phyloP scores from a whole-genome alignment of 2,888 invertebrate species.

The Synanthedon vespiformis region DNA sequence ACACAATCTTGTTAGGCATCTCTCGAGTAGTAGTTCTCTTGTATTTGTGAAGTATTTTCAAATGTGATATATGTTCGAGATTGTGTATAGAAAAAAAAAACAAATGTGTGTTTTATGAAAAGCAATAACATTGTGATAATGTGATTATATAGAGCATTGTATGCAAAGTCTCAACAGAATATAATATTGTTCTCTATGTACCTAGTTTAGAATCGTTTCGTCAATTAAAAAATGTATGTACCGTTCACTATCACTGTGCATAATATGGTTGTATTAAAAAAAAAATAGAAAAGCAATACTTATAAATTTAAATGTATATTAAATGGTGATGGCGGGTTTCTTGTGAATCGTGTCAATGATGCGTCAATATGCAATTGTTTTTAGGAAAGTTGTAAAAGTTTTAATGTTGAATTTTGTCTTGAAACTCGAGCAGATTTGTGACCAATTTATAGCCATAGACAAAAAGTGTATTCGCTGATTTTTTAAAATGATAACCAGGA shows the following conservation, averaged over 20 bases:
- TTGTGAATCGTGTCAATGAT: too few species aligned
- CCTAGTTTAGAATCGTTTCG: constrained; percentile 45
- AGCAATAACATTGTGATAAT: constrained; percentile 67
- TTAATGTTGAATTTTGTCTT: too few species aligned
- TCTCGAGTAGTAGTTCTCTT: constrained; percentile 29
- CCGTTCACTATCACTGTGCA: not conserved
- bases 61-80: constrained; percentile 61
- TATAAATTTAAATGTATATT: too few species aligned
- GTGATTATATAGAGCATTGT: constrained; percentile 35
- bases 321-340: too few species aligned
- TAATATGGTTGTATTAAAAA: not conserved
- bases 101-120: constrained; percentile 52
- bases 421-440: too few species aligned
- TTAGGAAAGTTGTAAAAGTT: too few species aligned
- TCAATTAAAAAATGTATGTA: constrained; percentile 38
- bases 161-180: constrained; percentile 30
- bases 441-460: too few species aligned
- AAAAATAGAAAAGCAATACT: too few species aligned
- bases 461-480: too few species aligned
- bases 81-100: constrained; percentile 16
- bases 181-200: constrained; percentile 22
- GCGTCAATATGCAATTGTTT: too few species aligned
- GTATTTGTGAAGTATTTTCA: constrained; percentile 40
- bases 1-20: constrained; percentile 4
- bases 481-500: too few species aligned